These are phyloP conservation scores for Sardinella longiceps DNA, from an alignment of 2,797 vertebrate species.

Conservation along the genomic window DNA sequence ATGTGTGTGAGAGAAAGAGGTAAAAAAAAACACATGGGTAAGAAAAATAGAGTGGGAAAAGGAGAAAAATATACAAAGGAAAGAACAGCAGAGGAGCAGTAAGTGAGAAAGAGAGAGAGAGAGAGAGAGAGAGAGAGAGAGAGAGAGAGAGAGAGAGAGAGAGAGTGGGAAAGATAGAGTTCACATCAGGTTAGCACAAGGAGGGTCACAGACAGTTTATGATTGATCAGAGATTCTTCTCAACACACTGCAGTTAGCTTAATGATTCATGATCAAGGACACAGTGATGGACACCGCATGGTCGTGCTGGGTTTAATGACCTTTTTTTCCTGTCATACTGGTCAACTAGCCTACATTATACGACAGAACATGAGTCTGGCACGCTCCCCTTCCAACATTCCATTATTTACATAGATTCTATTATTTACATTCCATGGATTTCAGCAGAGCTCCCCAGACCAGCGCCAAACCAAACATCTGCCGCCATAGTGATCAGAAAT, in stretches of 20 bases:
- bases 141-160: background rate
- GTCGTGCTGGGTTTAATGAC: background rate
- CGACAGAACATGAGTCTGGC: too few species aligned
- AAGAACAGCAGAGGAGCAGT: background rate
- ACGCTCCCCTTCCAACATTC: too few species aligned
- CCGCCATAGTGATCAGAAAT: too few species aligned
- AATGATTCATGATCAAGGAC: background rate
- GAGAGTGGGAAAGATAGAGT: background rate
- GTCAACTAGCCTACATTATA: too few species aligned
- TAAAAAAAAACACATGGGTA: conserved; percentile 43
- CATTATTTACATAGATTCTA: too few species aligned
- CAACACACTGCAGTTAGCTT: background rate
- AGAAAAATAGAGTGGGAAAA: conserved; percentile 35
- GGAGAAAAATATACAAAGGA: background rate
- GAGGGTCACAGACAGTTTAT: background rate
- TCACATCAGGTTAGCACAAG: background rate
- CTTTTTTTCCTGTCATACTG: too few species aligned
- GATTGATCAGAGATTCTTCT: background rate
- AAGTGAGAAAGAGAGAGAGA: conserved; percentile 26
- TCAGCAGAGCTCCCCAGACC: too few species aligned
- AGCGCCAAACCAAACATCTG: too few species aligned
- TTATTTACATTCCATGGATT: too few species aligned
- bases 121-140: background rate
- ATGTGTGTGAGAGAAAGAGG: conserved; percentile 28
- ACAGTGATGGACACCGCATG: too few species aligned